phyloP scores from a whole-genome alignment of 2,888 invertebrate species.

The Ligdia adustata region DNA sequence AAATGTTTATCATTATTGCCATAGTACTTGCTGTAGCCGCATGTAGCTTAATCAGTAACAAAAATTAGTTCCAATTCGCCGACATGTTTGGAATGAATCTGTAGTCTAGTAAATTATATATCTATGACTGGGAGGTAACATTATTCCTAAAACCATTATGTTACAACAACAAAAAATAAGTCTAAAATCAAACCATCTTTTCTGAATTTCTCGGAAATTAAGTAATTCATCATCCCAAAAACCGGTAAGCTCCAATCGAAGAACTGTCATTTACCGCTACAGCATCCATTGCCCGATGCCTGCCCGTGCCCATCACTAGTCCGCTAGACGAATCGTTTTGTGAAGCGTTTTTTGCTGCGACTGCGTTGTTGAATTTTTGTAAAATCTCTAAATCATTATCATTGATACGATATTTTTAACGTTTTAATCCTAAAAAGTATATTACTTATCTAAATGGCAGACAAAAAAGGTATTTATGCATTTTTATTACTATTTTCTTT shows the following conservation, averaged over 20 bases:
- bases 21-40: no score
- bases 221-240: no score
- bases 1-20: no score
- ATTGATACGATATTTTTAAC: slow-evolving; percentile 52
- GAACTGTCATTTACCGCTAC: not conserved
- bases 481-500: slow-evolving; percentile 66
- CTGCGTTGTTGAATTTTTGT: slow-evolving; percentile 50
- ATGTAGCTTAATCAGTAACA: no score
- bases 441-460: slow-evolving; percentile 76
- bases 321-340: slow-evolving; percentile 53
- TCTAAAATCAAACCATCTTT: no score
- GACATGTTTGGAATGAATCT: no score
- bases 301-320: slow-evolving; percentile 46
- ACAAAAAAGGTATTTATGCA: slow-evolving; percentile 83
- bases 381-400: slow-evolving; percentile 44
- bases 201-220: no score
- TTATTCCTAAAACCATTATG: no score
- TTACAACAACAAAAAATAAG: no score
- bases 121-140: no score
- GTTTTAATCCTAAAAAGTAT: slow-evolving; percentile 55
- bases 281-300: not conserved
- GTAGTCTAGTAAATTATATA: no score
- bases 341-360: slow-evolving; percentile 59
- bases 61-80: no score
- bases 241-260: slow-evolving; percentile 7